Evolutionary conservation across 1,140 invertebrate species (phyloP), one percentile per base, ranked within the genome.

Genomic region (Panagrolaimus sp.): DNA sequence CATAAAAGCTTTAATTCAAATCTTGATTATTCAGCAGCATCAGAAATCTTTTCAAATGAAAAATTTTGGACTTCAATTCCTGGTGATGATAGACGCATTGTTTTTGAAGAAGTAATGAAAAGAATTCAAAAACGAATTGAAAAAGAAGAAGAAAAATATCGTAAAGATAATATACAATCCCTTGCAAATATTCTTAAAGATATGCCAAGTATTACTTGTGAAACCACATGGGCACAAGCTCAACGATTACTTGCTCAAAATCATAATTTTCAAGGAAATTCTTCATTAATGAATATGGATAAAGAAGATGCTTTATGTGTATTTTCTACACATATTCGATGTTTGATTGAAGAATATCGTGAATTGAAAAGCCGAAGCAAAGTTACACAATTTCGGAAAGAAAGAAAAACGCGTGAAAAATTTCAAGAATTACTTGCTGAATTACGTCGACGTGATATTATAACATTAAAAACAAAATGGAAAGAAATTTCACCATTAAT

Each of bases 251-350:
- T 57, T 27, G 27, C 27, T 20, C 20, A 20, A 27, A 27, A 25
- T 27, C 20, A 57, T 11, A 25, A 20, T 27, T 57, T 25, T 57
- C 20, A 20, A 11, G 27, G 27, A 48, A 48, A 48, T 23, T n/a
- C 14, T 20, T 11, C 20, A 5, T 27, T 57, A 25, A 20, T 25
- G 27, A 57, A 57, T 20, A 57, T 57, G 51, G 27, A 57, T 16
- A 57, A 57, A 27, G 51, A 57, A 27, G 51, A 57, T 57, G 51
- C 51, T 11, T 27, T 57, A 11, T 57, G 51, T 20, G 51, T 57
- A 25, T 57, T 57, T 20, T 1, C 13, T 11, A 27, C 51, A 4
- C 51, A 57, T 27, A 57, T 57, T 20, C 20, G 27, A 11, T 0
- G n/a, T 5, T 25, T 57, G n/a, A 25, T 20, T 20, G 51, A 20